phyloP scores from a whole-genome alignment of 2,888 invertebrate genomes.

The Nysson spinosus region DNA sequence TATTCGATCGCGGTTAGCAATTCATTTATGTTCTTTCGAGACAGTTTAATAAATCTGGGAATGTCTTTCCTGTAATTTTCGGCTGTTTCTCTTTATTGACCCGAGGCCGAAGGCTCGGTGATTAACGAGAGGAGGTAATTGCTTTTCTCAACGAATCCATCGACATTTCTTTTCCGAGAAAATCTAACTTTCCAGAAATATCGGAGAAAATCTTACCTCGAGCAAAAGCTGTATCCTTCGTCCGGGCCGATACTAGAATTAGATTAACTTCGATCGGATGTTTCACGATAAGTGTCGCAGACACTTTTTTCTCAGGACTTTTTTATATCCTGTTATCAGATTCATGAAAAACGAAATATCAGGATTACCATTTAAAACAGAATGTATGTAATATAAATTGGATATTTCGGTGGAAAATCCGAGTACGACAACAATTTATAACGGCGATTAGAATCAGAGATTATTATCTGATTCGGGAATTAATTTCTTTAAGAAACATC shows the following conservation, averaged over 20 bases:
- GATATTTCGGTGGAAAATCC: too few species aligned
- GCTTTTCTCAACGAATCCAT: background rate
- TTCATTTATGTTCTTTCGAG: too few species aligned
- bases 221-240: background rate
- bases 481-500: too few species aligned
- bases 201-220: background rate
- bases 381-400: too few species aligned
- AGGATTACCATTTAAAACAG: too few species aligned
- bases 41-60: too few species aligned
- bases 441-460: too few species aligned
- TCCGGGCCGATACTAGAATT: conserved; percentile 1
- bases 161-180: background rate
- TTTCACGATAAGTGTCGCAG: background rate
- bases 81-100: background rate
- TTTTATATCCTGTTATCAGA: background rate
- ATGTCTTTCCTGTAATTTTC: too few species aligned
- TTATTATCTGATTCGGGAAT: too few species aligned
- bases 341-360: too few species aligned
- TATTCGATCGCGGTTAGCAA: too few species aligned
- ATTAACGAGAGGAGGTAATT: conserved; percentile 18
- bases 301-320: background rate
- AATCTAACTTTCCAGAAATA: background rate
- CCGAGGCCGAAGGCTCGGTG: background rate
- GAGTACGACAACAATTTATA: too few species aligned
- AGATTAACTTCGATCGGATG: background rate